Base-by-base conservation (phyloP, 2,113 vertebrate species). In the Toxotes jaculatrix region DNA sequence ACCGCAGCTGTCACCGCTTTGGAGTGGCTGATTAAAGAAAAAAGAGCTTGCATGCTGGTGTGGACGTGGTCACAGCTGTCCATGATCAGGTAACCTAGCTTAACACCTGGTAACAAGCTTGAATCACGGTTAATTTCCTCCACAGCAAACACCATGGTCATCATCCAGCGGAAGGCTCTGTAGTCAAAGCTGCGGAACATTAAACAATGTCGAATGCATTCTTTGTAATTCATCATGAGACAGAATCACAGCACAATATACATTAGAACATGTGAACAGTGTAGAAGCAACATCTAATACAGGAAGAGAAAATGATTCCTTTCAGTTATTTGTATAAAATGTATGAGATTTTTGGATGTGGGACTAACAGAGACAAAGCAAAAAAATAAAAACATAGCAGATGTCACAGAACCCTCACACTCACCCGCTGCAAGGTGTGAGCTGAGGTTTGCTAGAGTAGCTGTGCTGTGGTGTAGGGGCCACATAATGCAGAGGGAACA, bases 41-140 rank as follows among this genome's bases (percentile, higher is more conserved):
- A 69, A 31, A 90, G 79, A 49, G 91, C 90, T 57, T 45, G 83
- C 53, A 95, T 79, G 49, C 94, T 93, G 34, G 88, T 90, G 74
- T 92, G 91, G 36, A 95, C 84, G 27, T 94, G 82, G 78, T 95
- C 93, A 77, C 95, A 95, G 83, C 93, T 93, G 90, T 95, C 94
- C 73, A 93, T 82, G 40, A 94, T 92, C 21, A 59, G 68, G 63
- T 94, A 95, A 17, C 95, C 95, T 3, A 95, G 65, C 13, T 64
- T 93, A 14, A 95, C 51, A 14, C 90, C 92, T 3, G 94, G 94
- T 19, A 95, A 88, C 6, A 95, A 74, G 27, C 74, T 84, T 1
- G 89, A 85, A 65, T 91, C 90, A 64, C 71, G 82, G 57, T 95
- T 96, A 63, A 96, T 93, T 86, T 96, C 94, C 36, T 93, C 84